Conservation (phyloP, 2,797 vertebrate species). For the Zenarchopterus dispar region DNA sequence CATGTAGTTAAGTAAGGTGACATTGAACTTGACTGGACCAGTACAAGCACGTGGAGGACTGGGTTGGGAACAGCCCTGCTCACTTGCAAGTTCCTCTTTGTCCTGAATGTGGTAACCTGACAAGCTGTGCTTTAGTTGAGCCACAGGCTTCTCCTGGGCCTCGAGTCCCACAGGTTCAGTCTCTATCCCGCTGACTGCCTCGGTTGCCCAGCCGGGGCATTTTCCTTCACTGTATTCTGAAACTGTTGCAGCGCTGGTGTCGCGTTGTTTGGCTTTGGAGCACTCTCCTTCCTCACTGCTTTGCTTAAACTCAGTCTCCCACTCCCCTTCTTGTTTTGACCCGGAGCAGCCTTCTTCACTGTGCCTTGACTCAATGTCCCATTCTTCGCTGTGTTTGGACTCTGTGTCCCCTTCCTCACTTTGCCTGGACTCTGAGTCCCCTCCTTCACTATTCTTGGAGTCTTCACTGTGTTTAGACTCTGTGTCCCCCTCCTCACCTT, state of each 20-base stretch:
- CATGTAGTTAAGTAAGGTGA: constrained; percentile 98
- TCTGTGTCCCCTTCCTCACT: constrained; percentile 78
- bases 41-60: constrained; percentile 58
- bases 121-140: constrained; percentile 69
- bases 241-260: constrained; percentile 14
- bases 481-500: constrained; percentile 68
- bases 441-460: constrained; percentile 77
- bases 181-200: constrained; percentile 27
- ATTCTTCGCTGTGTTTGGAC: constrained; percentile 81
- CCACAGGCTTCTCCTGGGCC: constrained; percentile 58
- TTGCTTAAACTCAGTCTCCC: constrained; percentile 70
- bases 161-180: constrained; percentile 31
- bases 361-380: constrained; percentile 78
- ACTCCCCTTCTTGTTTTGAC: constrained; percentile 67
- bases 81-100: constrained; percentile 55
- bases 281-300: constrained; percentile 72
- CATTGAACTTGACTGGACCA: constrained; percentile 83
- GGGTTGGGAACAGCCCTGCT: constrained; percentile 71
- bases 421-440: constrained; percentile 69
- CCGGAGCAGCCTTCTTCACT: constrained; percentile 75
- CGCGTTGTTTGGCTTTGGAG: constrained; percentile 48
- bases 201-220: constrained; percentile 38
- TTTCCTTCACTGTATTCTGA: constrained; percentile 60
- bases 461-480: constrained; percentile 79
- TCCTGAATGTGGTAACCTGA: constrained; percentile 70